phyloP scores from a whole-genome alignment of 1,140 invertebrate species.

The Portunus trituberculatus region DNA sequence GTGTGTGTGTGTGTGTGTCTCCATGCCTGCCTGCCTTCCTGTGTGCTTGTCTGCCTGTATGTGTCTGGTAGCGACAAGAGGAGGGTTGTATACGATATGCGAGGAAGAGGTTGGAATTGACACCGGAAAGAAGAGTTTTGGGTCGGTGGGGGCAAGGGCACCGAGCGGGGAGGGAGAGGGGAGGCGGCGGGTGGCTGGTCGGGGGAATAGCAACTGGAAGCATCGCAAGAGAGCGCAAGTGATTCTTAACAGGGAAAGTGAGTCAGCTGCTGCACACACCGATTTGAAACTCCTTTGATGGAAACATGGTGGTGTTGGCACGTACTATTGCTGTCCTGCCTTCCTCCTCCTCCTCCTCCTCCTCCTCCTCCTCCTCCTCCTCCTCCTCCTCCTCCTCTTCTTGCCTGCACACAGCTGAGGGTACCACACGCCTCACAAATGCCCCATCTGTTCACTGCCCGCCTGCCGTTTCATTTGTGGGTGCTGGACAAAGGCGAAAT shows the following conservation, averaged over 20 bases:
- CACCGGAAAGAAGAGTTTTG: constrained; percentile 1
- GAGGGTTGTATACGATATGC: background rate
- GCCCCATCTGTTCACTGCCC: background rate
- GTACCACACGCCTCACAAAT: background rate
- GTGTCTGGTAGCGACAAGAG: background rate
- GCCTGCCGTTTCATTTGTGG: background rate
- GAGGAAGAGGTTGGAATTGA: constrained; percentile 15
- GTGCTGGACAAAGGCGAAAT: background rate
- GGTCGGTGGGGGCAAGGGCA: background rate
- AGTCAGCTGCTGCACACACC: background rate
- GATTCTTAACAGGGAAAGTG: background rate
- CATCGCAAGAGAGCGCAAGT: background rate
- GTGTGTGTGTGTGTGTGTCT: constrained; percentile 7
- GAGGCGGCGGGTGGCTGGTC: background rate
- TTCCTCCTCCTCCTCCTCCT: background rate
- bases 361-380: background rate
- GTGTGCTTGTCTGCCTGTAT: background rate
- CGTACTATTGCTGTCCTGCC: background rate
- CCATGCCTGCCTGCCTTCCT: too few species aligned
- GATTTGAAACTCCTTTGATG: background rate
- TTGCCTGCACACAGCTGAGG: background rate
- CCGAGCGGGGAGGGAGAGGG: background rate
- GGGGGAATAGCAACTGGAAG: background rate
- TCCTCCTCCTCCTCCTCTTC: background rate
- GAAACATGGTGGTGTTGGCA: background rate